phyloP scores from a whole-genome alignment of 2,888 invertebrate species.

The Drosophila cracens region DNA sequence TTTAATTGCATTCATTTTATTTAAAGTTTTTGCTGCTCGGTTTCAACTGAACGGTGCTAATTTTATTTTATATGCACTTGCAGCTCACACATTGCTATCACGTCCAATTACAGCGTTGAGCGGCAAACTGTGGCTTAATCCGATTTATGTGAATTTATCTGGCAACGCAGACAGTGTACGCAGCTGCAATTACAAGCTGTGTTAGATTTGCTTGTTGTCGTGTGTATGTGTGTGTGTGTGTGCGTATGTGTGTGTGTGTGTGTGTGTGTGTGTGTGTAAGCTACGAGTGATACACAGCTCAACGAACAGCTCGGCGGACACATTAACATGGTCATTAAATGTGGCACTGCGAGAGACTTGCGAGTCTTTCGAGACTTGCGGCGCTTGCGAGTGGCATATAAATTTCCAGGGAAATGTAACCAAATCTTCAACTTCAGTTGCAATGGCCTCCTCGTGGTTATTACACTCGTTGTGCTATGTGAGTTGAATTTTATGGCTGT shows the following conservation, averaged over 20 bases:
- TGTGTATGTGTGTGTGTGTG: not conserved
- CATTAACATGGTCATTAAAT: slow-evolving; percentile 76
- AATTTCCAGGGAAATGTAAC: slow-evolving; percentile 44
- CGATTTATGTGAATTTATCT: slow-evolving; percentile 58
- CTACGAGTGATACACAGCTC: not conserved
- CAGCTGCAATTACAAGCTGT: slow-evolving; percentile 46
- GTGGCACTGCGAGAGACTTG: slow-evolving; percentile 21
- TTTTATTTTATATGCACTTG: slow-evolving; percentile 1
- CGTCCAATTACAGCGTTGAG: slow-evolving; percentile 13
- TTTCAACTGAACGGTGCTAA: not conserved
- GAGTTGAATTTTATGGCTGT: slow-evolving; percentile 77
- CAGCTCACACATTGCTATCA: slow-evolving; percentile 9
- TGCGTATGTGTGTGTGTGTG: not conserved
- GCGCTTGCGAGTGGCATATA: slow-evolving; percentile 19
- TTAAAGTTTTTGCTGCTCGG: not conserved
- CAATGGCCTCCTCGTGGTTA: slow-evolving; percentile 74
- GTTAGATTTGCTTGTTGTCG: not conserved
- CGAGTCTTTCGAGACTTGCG: not conserved
- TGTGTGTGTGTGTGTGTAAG: not conserved
- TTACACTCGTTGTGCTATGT: slow-evolving; percentile 58
- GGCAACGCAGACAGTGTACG: slow-evolving; percentile 10
- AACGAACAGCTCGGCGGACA: slow-evolving; percentile 11
- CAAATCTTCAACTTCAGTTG: slow-evolving; percentile 52
- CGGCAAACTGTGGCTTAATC: slow-evolving; percentile 58
- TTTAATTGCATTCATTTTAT: not conserved